Evolutionary conservation across 1,140 invertebrate genomes (phyloP), one percentile per base, ranked within the genome.

Genomic region (Leptinotarsa texana): DNA sequence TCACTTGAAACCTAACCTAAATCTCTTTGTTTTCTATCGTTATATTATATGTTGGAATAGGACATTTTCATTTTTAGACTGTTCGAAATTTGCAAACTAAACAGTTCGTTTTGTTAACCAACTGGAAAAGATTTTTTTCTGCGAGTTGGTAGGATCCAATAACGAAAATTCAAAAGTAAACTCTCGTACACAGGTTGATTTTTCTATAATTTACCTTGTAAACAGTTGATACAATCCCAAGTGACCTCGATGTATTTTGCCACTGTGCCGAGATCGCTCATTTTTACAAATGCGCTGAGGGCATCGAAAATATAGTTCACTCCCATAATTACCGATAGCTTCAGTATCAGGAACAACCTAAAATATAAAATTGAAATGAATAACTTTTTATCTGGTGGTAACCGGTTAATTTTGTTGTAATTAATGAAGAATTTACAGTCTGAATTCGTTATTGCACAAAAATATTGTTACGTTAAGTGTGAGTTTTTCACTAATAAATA

Each of bases 321-420:
- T 33, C 90, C 90, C 89, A 90, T 91, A 0, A 90, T 86, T 13
- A 90, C 69, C 76, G 90, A 90, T 5, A 91, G 77, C 80, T 91
- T 91, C 2, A 88, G 66, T 71, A 89, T 88, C 78, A 91, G 84
- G 15, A 86, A 77, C 47, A 90, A 86, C 74, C 90, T 91, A 63
- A 62, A 70, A 78, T 22, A 27, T 69, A n/a, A 57, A 42, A 42
- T 11, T 42, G 33, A 42, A 42, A 42, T 42, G 8, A 42, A 11
- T 42, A 42, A 0, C 70, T 71, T 74, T 61, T 69, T 51, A n/a
- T 5, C 42, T 49, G 48, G 6, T 22, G 51, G 22, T 63, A 0
- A 63, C 5, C 5, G 61, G 61, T 62, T 0, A 62, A 3, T 17
- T 42, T 42, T 42, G 33, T 42, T 42, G 8, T 42, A 11, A 42